These are phyloP conservation scores for Esox masquinongy DNA, from an alignment of 2,797 vertebrate genomes.

Conservation along the genomic window DNA sequence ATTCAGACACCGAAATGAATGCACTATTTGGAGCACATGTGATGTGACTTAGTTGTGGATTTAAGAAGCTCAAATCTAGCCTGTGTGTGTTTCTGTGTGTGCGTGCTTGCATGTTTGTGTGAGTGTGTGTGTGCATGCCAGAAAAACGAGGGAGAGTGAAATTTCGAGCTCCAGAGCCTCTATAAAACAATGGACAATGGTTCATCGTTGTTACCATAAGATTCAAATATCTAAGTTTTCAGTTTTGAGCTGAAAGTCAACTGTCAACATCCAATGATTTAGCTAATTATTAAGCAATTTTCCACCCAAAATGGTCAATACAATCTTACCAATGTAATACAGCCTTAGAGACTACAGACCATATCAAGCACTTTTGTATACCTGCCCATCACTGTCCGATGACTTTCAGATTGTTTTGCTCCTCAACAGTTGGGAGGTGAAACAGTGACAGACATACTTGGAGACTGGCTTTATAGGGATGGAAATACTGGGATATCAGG, in stretches of 20 bases:
- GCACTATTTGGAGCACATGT: constrained; percentile 3
- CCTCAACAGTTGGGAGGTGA: neutral
- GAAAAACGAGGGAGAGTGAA: too few species aligned
- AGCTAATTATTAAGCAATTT: too few species aligned
- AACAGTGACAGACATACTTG: neutral
- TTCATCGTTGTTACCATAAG: too few species aligned
- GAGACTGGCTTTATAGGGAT: neutral
- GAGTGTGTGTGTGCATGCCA: neutral
- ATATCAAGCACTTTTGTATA: neutral
- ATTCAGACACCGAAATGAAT: neutral
- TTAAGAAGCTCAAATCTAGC: neutral
- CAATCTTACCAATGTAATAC: too few species aligned
- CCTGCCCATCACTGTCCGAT: neutral
- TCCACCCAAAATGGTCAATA: too few species aligned
- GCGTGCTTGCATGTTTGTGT: constrained; percentile 9
- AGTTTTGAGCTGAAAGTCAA: too few species aligned
- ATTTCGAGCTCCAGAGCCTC: too few species aligned
- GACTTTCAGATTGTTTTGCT: neutral
- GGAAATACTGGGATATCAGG: neutral
- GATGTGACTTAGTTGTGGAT: constrained; percentile 2
- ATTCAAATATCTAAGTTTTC: too few species aligned
- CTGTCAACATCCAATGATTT: too few species aligned
- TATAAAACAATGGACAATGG: too few species aligned
- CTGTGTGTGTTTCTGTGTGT: constrained; percentile 11
- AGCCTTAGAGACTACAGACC: neutral